Evolutionary conservation across 2,888 invertebrate genomes (phyloP).

Genomic region (Anagyrus pseudococci): DNA sequence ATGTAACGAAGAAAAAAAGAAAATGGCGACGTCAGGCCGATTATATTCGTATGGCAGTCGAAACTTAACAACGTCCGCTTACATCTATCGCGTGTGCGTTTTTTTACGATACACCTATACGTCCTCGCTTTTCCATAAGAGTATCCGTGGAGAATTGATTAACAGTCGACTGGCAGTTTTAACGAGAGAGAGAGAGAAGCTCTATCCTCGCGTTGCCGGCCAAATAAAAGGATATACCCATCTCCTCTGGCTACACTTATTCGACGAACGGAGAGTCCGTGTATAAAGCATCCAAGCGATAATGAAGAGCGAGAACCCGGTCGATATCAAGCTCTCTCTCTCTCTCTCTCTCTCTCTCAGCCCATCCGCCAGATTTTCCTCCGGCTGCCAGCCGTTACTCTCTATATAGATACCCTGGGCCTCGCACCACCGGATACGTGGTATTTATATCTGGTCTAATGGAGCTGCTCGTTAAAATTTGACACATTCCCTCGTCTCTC

Average conservation of each 20-base stretch:
- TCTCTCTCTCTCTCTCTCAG: no score
- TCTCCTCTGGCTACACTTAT: slow-evolving; percentile 58
- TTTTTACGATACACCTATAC: no score
- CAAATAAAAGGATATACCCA: slow-evolving; percentile 59
- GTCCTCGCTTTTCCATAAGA: slow-evolving; percentile 4
- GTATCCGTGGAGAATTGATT: slow-evolving; percentile 45
- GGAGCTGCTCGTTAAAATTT: no score
- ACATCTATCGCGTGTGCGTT: no score
- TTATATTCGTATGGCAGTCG: slow-evolving; percentile 1
- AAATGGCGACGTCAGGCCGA: no score
- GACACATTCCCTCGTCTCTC: no score
- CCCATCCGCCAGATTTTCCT: no score
- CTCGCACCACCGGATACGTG: no score
- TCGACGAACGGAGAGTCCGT: slow-evolving; percentile 39
- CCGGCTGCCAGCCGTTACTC: no score
- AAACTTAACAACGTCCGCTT: slow-evolving; percentile 15
- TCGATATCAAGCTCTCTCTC: slow-evolving; percentile 39
- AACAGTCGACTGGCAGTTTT: slow-evolving; percentile 41
- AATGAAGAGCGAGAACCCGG: slow-evolving; percentile 39
- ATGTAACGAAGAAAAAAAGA: no score
- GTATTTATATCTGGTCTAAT: no score
- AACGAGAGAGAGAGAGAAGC: slow-evolving; percentile 43
- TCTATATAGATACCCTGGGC: no score
- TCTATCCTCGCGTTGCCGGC: slow-evolving; percentile 40
- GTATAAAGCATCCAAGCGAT: slow-evolving; percentile 49